A percentile compares a stretch with the other conserved stretches of the same genome.
Conservation (phyloP, 1,140 invertebrate species). For the Patella vulgata region DNA sequence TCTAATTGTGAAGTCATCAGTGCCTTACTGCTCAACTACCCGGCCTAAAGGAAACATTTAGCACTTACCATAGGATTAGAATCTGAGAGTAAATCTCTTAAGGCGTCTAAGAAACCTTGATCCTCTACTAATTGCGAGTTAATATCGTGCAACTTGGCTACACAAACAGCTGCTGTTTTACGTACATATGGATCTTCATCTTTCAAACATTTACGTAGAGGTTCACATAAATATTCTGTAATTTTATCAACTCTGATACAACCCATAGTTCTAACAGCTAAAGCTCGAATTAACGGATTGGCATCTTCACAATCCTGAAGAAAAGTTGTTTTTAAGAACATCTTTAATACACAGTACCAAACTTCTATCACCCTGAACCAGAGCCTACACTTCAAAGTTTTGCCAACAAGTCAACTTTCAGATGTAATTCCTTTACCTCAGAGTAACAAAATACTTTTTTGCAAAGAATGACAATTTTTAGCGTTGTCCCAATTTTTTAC, state of each 20-base stretch:
- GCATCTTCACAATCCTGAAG: constrained; percentile 98
- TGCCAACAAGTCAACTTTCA: no score
- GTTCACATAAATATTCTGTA: constrained; percentile 99
- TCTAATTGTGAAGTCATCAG: no score
- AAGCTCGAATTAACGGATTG: constrained; percentile 97
- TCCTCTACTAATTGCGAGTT: constrained; percentile 97
- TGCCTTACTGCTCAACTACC: no score
- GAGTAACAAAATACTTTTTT: no score
- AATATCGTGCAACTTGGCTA: constrained; percentile 99
- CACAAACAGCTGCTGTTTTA: constrained; percentile 99
- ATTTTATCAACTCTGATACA: constrained; percentile 99
- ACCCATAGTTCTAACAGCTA: constrained; percentile 99
- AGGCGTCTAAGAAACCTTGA: constrained; percentile 96
- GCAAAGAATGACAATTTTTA: no score
- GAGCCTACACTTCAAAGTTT: no score
- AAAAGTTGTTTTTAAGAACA: neutral
- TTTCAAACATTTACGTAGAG: constrained; percentile 92
- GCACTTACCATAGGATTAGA: constrained; percentile 98
- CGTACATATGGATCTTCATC: constrained; percentile 99
- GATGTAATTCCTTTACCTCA: no score
- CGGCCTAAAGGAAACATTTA: no score
- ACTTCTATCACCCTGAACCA: no score
- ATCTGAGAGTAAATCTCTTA: constrained; percentile 97
- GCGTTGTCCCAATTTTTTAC: no score
- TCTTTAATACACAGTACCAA: no score